These are phyloP conservation scores for Ameiurus melas DNA, from an alignment of 2,113 vertebrate species.

Conservation along the genomic window DNA sequence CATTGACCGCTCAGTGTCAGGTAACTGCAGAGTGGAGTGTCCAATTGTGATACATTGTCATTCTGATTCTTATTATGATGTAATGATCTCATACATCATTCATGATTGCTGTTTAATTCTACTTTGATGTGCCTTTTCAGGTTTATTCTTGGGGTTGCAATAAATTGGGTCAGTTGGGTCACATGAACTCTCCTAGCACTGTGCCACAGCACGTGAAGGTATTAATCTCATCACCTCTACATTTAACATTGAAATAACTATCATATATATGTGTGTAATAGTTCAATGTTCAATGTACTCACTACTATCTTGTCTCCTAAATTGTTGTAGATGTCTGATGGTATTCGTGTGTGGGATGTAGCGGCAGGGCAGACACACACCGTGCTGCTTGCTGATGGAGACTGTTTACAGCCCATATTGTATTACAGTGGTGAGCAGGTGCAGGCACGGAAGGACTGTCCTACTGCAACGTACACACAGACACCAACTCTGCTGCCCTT, in stretches of 20 bases:
- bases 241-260: background rate
- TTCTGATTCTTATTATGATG: background rate
- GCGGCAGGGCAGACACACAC: slow-evolving; percentile 89
- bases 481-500: slow-evolving; percentile 75
- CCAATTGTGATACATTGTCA: background rate
- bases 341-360: slow-evolving; percentile 81
- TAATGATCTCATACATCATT: background rate
- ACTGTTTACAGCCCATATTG: slow-evolving; percentile 85
- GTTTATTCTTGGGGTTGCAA: slow-evolving; percentile 96
- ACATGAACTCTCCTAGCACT: slow-evolving; percentile 81
- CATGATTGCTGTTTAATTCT: background rate
- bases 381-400: slow-evolving; percentile 84
- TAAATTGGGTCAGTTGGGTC: slow-evolving; percentile 87
- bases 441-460: slow-evolving; percentile 58
- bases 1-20: slow-evolving; percentile 85
- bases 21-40: slow-evolving; percentile 57
- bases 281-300: background rate
- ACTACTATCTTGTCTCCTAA: background rate
- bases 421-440: slow-evolving; percentile 85
- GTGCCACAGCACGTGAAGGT: slow-evolving; percentile 89
- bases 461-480: slow-evolving; percentile 67
- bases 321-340: slow-evolving; percentile 75
- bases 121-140: slow-evolving; percentile 65
- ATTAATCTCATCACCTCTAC: slow-evolving; percentile 15
- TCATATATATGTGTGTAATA: background rate